Conservation (phyloP, 2,113 vertebrate species). For the Coryphaenoides rupestris region DNA sequence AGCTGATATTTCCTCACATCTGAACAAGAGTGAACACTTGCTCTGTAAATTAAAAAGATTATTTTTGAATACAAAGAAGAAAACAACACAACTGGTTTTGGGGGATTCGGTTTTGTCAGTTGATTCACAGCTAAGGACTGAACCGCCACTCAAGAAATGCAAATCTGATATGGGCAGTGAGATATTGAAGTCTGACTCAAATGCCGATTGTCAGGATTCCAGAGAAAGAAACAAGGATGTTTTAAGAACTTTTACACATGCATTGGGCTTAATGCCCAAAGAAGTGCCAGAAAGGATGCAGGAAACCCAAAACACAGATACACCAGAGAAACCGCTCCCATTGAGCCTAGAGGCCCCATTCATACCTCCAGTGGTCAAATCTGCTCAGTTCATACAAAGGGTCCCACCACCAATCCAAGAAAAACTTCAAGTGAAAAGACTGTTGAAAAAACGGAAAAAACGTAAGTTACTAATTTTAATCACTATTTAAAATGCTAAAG, state of each 20-base stretch:
- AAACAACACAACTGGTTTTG: constrained; percentile 1
- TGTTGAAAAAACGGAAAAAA: constrained; percentile 59
- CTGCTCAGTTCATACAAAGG: constrained; percentile 22
- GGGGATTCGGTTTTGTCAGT: constrained; percentile 2
- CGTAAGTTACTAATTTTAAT: constrained; percentile 48
- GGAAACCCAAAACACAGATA: constrained; percentile 10
- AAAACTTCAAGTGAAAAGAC: constrained; percentile 43
- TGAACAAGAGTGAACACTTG: constrained; percentile 35
- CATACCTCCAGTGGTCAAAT: constrained; percentile 3
- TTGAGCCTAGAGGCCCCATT: constrained; percentile 16
- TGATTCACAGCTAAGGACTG: not conserved
- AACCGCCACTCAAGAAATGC: constrained; percentile 40
- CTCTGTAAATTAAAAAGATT: constrained; percentile 61
- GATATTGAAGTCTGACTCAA: constrained; percentile 1
- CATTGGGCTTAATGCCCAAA: constrained; percentile 53
- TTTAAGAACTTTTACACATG: constrained; percentile 42
- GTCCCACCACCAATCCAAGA: constrained; percentile 29
- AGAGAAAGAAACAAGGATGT: constrained; percentile 1
- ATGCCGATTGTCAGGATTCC: not conserved
- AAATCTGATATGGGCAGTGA: constrained; percentile 23
- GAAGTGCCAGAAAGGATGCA: constrained; percentile 7
- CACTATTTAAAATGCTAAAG: no score
- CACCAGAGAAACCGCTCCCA: constrained; percentile 10
- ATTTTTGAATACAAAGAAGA: constrained; percentile 53
- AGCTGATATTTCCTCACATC: not conserved